Percentiles rank a stretch among this genome's conserved stretches.
Evolutionary conservation across 2,888 invertebrate species (phyloP).

Genomic region (Torymus texanus): DNA sequence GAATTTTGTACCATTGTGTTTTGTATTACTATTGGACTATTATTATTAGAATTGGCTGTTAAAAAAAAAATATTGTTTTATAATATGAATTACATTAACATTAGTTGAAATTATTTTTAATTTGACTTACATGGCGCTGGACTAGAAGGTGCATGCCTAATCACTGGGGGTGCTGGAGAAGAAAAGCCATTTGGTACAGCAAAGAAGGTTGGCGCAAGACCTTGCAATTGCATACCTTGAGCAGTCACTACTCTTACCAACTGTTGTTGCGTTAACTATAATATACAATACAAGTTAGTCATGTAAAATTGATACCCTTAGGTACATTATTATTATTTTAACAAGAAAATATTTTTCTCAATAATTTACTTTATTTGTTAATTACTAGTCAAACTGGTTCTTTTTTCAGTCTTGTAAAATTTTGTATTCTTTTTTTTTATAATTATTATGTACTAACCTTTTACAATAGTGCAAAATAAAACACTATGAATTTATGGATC

Average conservation of each 20-base stretch:
- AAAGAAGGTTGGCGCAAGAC: conserved; percentile 72
- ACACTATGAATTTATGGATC: conserved; percentile 13
- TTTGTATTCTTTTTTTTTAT: background rate
- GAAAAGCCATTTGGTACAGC: conserved; percentile 74
- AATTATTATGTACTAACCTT: conserved; percentile 26
- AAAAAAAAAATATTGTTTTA: conserved; percentile 39
- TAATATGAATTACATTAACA: background rate
- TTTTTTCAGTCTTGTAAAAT: no score
- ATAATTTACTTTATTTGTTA: no score
- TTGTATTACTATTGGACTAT: conserved; percentile 72
- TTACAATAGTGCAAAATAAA: conserved; percentile 5
- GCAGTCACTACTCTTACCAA: conserved; percentile 80
- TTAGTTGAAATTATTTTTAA: conserved; percentile 12
- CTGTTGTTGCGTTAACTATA: conserved; percentile 76
- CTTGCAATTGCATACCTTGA: conserved; percentile 79
- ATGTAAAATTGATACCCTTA: no score
- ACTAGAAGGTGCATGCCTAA: conserved; percentile 73
- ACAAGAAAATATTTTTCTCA: no score
- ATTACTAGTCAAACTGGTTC: no score
- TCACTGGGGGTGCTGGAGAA: conserved; percentile 71
- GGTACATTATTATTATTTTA: no score
- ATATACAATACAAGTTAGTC: conserved; percentile 44
- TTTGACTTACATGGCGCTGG: conserved; percentile 71
- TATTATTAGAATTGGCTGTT: conserved; percentile 69
- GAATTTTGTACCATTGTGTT: conserved; percentile 74